These are phyloP conservation scores for Chionomys nivalis DNA, from an alignment of 2,113 vertebrate species.

Conservation along the genomic window DNA sequence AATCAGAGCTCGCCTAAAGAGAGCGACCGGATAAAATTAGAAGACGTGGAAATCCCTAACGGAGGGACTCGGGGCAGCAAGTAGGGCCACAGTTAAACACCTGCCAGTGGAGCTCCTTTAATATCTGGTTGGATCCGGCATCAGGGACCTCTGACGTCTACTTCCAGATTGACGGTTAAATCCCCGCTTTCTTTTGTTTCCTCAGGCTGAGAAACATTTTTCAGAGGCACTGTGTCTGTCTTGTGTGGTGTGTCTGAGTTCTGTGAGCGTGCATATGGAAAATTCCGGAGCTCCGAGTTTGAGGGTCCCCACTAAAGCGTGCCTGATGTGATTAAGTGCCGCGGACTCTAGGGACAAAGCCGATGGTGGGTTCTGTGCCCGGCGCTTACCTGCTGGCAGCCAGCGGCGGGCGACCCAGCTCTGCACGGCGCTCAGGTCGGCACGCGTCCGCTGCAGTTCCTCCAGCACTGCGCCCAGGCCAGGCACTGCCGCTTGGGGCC, in stretches of 20 bases:
- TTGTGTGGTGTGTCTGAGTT: neutral
- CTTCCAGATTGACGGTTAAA: neutral
- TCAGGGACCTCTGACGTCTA: neutral
- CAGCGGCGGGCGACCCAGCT: constrained; percentile 81
- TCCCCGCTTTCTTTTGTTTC: neutral
- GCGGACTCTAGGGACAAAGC: neutral
- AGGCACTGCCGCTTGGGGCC: constrained; percentile 49
- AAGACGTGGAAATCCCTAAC: constrained; percentile 66
- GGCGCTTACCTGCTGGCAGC: constrained; percentile 91
- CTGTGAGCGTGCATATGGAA: neutral
- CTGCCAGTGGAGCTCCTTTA: neutral
- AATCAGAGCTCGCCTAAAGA: constrained; percentile 45
- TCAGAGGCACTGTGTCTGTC: neutral
- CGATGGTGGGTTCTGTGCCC: rapidly evolving
- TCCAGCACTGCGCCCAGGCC: constrained; percentile 73
- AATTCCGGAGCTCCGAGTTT: neutral
- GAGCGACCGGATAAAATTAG: constrained; percentile 41
- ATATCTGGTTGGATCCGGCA: neutral
- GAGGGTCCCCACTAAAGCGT: neutral
- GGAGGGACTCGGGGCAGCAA: constrained; percentile 35
- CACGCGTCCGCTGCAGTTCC: constrained; percentile 84
- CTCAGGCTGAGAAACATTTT: neutral
- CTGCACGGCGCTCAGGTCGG: constrained; percentile 82
- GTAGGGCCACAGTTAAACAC: neutral
- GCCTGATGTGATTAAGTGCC: neutral